These are phyloP conservation scores for Dynastes maya DNA, from an alignment of 2,888 invertebrate genomes.

Conservation along the genomic window DNA sequence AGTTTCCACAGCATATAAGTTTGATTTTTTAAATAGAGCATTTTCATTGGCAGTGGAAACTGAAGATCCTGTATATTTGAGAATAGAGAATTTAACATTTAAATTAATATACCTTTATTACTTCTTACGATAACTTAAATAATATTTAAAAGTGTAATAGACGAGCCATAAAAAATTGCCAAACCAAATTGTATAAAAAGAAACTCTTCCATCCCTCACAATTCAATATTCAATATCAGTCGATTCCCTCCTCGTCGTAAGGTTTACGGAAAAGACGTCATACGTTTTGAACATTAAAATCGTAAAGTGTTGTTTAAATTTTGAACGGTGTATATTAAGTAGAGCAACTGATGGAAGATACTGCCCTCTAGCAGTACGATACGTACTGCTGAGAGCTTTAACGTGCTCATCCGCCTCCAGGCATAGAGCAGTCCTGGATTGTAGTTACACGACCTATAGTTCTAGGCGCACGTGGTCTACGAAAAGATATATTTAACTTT, in stretches of 20 bases:
- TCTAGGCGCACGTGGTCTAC: constrained; percentile 56
- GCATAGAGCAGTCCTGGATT: constrained; percentile 62
- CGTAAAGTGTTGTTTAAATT: constrained; percentile 31
- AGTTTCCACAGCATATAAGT: too few relatives aligned
- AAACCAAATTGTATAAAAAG: neutral
- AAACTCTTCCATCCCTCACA: constrained; percentile 49
- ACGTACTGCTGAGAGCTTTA: constrained; percentile 60
- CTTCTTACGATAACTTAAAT: too few relatives aligned
- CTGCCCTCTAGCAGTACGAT: constrained; percentile 39
- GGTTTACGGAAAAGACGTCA: constrained; percentile 60
- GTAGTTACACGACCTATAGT: constrained; percentile 59
- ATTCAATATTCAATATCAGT: constrained; percentile 55
- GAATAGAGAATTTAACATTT: too few relatives aligned
- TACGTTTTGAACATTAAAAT: constrained; percentile 52
- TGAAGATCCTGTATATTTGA: too few relatives aligned
- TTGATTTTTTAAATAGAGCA: too few relatives aligned
- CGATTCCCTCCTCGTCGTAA: constrained; percentile 56
- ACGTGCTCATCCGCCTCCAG: constrained; percentile 63
- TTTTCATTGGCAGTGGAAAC: too few relatives aligned
- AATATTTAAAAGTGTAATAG: neutral
- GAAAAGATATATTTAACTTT: constrained; percentile 25
- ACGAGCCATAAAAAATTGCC: neutral
- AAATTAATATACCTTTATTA: too few relatives aligned
- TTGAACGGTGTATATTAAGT: constrained; percentile 5
- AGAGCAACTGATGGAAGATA: constrained; percentile 36